Conservation (phyloP, 1,140 invertebrate genomes). For the Charaxes varanes region DNA sequence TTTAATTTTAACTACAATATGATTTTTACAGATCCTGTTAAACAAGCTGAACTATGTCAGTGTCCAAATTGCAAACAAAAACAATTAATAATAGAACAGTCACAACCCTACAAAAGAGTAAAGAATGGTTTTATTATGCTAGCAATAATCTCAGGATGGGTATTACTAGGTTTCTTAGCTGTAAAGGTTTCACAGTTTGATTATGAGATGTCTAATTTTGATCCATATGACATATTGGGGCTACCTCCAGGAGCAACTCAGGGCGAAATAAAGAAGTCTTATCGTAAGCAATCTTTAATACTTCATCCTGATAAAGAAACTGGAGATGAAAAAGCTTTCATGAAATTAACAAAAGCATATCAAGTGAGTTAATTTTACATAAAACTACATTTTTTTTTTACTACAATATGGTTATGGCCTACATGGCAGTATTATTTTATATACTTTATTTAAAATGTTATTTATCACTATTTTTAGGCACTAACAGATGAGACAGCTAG, state of each 20-base stretch:
- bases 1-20: no score
- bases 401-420: no score
- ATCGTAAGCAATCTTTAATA: slow-evolving; percentile 93
- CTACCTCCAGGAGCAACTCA: slow-evolving; percentile 89
- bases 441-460: neutral
- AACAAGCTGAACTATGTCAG: slow-evolving; percentile 85
- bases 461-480: slow-evolving; percentile 71
- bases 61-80: slow-evolving; percentile 93
- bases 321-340: slow-evolving; percentile 97
- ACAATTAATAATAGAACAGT: slow-evolving; percentile 84
- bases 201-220: slow-evolving; percentile 98
- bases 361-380: slow-evolving; percentile 58
- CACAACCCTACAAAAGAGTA: slow-evolving; percentile 90
- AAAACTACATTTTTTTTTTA: no score
- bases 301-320: slow-evolving; percentile 98
- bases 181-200: slow-evolving; percentile 99
- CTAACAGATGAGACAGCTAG: slow-evolving; percentile 97
- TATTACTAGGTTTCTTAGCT: slow-evolving; percentile 87
- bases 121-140: slow-evolving; percentile 81
- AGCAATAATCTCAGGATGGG: slow-evolving; percentile 90
- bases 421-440: no score
- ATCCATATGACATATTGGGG: slow-evolving; percentile 97
- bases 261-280: slow-evolving; percentile 95
- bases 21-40: slow-evolving; percentile 83
- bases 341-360: slow-evolving; percentile 98